phyloP scores from a whole-genome alignment of 2,113 vertebrate genomes.

The Phylloscopus trochiloides region DNA sequence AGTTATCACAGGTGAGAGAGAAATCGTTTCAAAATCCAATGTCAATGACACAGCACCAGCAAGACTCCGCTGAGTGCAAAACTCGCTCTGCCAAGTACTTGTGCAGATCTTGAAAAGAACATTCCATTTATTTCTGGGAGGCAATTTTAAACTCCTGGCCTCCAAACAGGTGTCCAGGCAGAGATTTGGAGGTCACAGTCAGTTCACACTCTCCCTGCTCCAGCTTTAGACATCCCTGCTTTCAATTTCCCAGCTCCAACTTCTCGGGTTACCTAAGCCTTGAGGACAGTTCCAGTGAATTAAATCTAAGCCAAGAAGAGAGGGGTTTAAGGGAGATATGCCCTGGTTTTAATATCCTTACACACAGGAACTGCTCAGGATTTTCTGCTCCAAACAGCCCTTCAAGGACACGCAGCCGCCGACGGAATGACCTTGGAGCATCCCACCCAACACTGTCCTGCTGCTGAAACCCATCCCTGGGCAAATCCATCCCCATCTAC shows the following conservation, averaged over 20 bases:
- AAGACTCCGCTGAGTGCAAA: background rate
- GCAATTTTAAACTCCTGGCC: background rate
- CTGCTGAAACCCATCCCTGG: background rate
- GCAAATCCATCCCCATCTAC: background rate
- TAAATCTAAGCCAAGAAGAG: background rate
- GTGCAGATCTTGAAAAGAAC: background rate
- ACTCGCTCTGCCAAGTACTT: background rate
- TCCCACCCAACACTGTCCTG: background rate
- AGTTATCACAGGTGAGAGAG: background rate
- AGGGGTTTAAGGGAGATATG: background rate
- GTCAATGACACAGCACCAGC: background rate
- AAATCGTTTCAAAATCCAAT: accelerated
- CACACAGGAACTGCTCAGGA: background rate
- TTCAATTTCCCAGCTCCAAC: background rate
- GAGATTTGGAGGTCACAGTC: background rate
- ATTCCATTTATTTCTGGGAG: background rate
- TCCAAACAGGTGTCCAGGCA: background rate
- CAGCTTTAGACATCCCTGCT: background rate
- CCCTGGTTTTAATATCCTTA: constrained; percentile 15
- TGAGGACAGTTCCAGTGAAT: constrained; percentile 7
- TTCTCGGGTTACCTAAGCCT: background rate
- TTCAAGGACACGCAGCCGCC: background rate
- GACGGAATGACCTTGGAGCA: background rate
- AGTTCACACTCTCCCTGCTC: background rate
- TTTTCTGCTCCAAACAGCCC: constrained; percentile 18